Base-by-base conservation (phyloP, 1,140 invertebrate species). In the Sipha flava region DNA sequence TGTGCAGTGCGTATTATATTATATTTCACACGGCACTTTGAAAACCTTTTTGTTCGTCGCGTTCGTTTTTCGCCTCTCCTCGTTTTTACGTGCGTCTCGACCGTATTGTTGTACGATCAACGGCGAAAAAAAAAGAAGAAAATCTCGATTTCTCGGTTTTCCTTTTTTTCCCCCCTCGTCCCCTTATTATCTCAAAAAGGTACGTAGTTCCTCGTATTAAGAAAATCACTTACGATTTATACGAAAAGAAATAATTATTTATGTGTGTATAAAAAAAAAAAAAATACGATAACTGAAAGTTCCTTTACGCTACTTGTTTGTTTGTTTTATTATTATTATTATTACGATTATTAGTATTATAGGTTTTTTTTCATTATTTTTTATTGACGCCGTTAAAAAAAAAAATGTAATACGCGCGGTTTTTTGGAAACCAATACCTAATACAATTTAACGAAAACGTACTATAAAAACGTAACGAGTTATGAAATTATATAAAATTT, bases 231-330 rank as follows among this genome's bases (percentile, higher is more conserved):
- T 49, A 73, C 29, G 29, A 40, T 10, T 40, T 6, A 6, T 68
- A 43, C 64, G 37, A 68, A 68, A 68, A 43, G 34, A 26, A 54
- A 40, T 40, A 57, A 75, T 40, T 77, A 77, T 77, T 29, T 52
- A 73, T 73, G 18, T 52, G 47, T 73, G 70, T 52, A 52, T 31
- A 70, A 70, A 73, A 49, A 73, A 73, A 73, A 52, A 57, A 77
- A 77, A 77, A 77, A 54, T 77, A 77, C 72, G 72, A 77, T 77
- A 77, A 77, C 72, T 57, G 31, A 77, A 77, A 77, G 72, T 77
- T 77, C 72, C 72, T 77, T 45, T 77, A 57, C 72, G 49, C 72
- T 77, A 77, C 31, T 77, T 29, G 72, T 77, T 77, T 77, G 72
- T 54, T 77, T 77, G 72, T 77, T 77, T 34, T 21, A 45, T 52